These are phyloP conservation scores for Cassiopea xamachana DNA, from an alignment of 30 jellyfish, hydroid and myxozoan genomes.

Conservation along the genomic window DNA sequence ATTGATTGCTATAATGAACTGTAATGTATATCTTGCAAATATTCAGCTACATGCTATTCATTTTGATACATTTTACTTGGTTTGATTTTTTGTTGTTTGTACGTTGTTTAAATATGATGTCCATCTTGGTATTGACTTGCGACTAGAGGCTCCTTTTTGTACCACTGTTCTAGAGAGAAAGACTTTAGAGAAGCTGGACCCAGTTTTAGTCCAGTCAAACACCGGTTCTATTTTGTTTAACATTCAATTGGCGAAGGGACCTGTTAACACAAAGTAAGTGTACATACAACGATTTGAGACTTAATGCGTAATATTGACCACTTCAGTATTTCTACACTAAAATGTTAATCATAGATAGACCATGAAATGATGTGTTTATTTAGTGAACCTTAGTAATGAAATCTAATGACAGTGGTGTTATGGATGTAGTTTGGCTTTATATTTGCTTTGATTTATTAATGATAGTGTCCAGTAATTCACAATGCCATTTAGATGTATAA, in stretches of 20 bases:
- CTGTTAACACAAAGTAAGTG: slow-evolving; percentile 57
- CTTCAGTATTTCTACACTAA: too few relatives aligned
- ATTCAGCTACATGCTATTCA: background rate
- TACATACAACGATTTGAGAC: background rate
- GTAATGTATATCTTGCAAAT: background rate
- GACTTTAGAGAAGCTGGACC: slow-evolving; percentile 52
- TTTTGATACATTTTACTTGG: too few relatives aligned
- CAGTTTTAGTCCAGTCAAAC: background rate
- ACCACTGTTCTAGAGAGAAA: slow-evolving; percentile 73
- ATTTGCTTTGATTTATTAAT: too few relatives aligned
- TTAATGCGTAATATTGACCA: too few relatives aligned
- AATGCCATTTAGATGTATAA: background rate
- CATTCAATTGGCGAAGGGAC: slow-evolving; percentile 64
- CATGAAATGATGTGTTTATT: too few relatives aligned
- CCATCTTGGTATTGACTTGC: too few relatives aligned
- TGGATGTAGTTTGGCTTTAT: background rate
- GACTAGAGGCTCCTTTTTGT: too few relatives aligned
- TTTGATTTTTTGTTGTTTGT: background rate
- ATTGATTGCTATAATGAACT: background rate
- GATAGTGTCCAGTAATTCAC: too few relatives aligned
- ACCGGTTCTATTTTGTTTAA: slow-evolving; percentile 5
- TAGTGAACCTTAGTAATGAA: background rate
- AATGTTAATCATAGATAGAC: too few relatives aligned
- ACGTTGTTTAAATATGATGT: too few relatives aligned
- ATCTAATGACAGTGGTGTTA: too few relatives aligned